These are phyloP conservation scores for Bergia sp. DNA, from an alignment of 92 coral and sea anemone genomes.

Conservation along the genomic window DNA sequence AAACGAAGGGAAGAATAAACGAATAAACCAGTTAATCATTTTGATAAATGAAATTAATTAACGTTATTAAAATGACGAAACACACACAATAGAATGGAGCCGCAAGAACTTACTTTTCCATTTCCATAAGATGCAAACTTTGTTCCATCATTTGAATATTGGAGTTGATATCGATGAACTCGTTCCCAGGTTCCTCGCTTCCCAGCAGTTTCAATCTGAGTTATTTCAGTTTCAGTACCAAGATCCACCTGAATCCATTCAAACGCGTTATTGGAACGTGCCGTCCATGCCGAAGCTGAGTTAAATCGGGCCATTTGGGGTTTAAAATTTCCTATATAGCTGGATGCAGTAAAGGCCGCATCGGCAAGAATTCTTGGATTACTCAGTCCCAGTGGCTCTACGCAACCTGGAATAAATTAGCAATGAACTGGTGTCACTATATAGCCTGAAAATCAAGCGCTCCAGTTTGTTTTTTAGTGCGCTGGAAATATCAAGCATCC, in stretches of 20 bases:
- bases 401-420: background rate
- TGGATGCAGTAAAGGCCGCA: background rate
- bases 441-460: no score
- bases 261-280: background rate
- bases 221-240: background rate
- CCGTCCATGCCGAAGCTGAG: background rate
- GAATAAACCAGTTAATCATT: no score
- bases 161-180: background rate
- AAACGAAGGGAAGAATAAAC: no score
- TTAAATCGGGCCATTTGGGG: background rate
- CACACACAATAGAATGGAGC: no score
- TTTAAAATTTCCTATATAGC: background rate
- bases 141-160: background rate
- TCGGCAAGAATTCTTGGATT: background rate
- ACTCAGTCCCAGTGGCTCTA: background rate
- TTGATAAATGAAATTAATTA: no score
- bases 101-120: background rate
- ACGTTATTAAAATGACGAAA: background rate
- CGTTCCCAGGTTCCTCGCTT: background rate
- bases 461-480: no score
- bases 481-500: no score
- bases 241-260: slow-evolving; percentile 2
- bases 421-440: no score
- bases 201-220: background rate
- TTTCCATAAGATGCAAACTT: background rate